Conservation (phyloP, 1,140 invertebrate species). For the Bombus sibiricus region DNA sequence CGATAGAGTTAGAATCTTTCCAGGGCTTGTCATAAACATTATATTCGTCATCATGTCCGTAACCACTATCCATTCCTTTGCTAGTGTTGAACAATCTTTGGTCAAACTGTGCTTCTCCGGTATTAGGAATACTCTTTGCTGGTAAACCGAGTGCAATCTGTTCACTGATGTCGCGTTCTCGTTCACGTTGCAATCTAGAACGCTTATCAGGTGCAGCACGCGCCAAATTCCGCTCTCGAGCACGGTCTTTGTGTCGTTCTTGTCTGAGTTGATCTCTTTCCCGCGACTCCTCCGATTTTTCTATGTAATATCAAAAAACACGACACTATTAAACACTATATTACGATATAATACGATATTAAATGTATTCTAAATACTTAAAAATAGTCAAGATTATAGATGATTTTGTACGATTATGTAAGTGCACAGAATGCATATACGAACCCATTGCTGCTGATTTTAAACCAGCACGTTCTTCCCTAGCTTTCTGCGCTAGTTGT, state of each 20-base stretch:
- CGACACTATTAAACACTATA: slow-evolving; percentile 11
- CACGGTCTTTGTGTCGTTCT: slow-evolving; percentile 95
- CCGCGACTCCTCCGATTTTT: slow-evolving; percentile 88
- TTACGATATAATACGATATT: not conserved
- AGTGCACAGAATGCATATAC: not conserved
- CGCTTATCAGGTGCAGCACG: slow-evolving; percentile 97
- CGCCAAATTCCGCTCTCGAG: slow-evolving; percentile 95
- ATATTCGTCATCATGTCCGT: slow-evolving; percentile 98
- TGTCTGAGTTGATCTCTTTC: slow-evolving; percentile 95
- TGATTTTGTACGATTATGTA: not conserved
- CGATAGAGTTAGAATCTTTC: slow-evolving; percentile 92
- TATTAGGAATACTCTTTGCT: slow-evolving; percentile 87
- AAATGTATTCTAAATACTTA: slow-evolving; percentile 3
- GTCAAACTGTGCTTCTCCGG: slow-evolving; percentile 96
- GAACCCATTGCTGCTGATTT: slow-evolving; percentile 78
- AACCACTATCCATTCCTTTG: slow-evolving; percentile 98
- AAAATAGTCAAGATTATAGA: not conserved
- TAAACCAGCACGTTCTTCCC: slow-evolving; percentile 96
- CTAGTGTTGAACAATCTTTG: slow-evolving; percentile 97
- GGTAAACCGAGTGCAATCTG: slow-evolving; percentile 99
- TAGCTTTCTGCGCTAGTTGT: slow-evolving; percentile 96
- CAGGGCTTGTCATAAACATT: slow-evolving; percentile 99
- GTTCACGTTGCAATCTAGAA: slow-evolving; percentile 93
- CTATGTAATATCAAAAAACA: slow-evolving; percentile 68
- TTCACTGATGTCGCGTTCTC: slow-evolving; percentile 98